Evolutionary conservation across 2,113 vertebrate genomes (phyloP), one percentile per base, ranked within the genome.

Genomic region (Pluvianellus socialis): DNA sequence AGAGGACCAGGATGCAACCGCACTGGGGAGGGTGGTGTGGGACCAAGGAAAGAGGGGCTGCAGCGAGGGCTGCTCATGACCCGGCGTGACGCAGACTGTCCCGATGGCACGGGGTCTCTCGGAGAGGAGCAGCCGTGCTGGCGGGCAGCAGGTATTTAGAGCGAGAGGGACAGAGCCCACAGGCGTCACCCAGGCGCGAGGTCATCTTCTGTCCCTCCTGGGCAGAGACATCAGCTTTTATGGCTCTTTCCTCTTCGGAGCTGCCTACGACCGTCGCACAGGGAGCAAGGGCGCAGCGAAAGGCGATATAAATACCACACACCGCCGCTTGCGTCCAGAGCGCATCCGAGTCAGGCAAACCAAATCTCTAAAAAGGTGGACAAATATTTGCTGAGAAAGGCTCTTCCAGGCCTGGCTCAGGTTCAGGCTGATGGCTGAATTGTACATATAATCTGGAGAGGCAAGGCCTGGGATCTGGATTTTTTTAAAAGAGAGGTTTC

Each of bases 171-270:
- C 56, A 82, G 73, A 81, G 94, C 97, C 67, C 97, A 98, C 98
- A 98, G 98, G 92, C 98, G 98, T 96, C 94, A 96, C 96, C 96
- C 98, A 98, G 98, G 98, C 98, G 97, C 73, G 92, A 83, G 44
- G 20, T 33, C 45, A 61, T 45, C 65, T 24, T 42, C 81, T 68
- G 50, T 18, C 68, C 42, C 32, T 52, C 74, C 75, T 23, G 28
- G 40, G 63, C 68, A 70, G 72, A 81, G 42, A 32, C 27, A 75
- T 56, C 66, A 66, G 77, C n/a, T 73, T 86, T 68, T 68, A 83
- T 62, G 61, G 53, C 83, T 95, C 49, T 80, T 87, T 86, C 30
- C 61, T 95, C 75, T 66, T 47, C 3, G 27, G 56, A 81, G 44
- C 19, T 52, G 84, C 62, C 56, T 52, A 12, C 2, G 0, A 33